These are phyloP conservation scores for Astyanax mexicanus DNA, from an alignment of 2,797 vertebrate species.

Conservation along the genomic window DNA sequence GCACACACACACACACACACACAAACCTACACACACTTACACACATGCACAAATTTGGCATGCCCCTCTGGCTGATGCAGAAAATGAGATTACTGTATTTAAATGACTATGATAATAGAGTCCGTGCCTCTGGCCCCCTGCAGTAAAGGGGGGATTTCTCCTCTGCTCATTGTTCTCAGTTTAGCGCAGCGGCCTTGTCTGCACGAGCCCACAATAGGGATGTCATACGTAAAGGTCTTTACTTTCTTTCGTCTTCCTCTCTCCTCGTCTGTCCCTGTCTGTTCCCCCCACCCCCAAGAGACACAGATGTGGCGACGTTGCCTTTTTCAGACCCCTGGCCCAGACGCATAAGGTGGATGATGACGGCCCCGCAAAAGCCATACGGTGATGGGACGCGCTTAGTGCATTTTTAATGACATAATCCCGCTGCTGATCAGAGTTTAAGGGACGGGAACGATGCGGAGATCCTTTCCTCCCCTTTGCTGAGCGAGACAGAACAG, in stretches of 20 bases:
- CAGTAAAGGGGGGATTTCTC: slow-evolving; percentile 80
- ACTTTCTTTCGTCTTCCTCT: slow-evolving; percentile 66
- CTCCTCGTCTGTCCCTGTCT: slow-evolving; percentile 54
- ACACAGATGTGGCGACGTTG: slow-evolving; percentile 49
- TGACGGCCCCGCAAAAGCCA: slow-evolving; percentile 69
- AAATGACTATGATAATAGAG: slow-evolving; percentile 99
- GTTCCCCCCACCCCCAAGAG: slow-evolving; percentile 73
- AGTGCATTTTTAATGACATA: slow-evolving; percentile 77
- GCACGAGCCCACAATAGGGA: slow-evolving; percentile 75
- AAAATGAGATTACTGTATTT: slow-evolving; percentile 99
- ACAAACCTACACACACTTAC: neutral
- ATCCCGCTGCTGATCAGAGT: slow-evolving; percentile 78
- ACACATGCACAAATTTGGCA: slow-evolving; percentile 65
- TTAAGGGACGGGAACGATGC: slow-evolving; percentile 66
- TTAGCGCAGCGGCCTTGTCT: slow-evolving; percentile 84
- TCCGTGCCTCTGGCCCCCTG: slow-evolving; percentile 80
- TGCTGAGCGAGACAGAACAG: slow-evolving; percentile 58
- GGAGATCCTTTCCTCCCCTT: slow-evolving; percentile 57
- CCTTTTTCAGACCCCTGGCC: slow-evolving; percentile 51
- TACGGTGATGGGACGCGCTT: slow-evolving; percentile 76
- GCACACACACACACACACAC: no score
- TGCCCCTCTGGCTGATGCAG: slow-evolving; percentile 87
- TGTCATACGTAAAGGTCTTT: slow-evolving; percentile 80
- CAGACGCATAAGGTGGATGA: slow-evolving; percentile 74
- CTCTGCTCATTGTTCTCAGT: slow-evolving; percentile 86